phyloP scores from a whole-genome alignment of 2,113 vertebrate species.

The Axis porcinus region DNA sequence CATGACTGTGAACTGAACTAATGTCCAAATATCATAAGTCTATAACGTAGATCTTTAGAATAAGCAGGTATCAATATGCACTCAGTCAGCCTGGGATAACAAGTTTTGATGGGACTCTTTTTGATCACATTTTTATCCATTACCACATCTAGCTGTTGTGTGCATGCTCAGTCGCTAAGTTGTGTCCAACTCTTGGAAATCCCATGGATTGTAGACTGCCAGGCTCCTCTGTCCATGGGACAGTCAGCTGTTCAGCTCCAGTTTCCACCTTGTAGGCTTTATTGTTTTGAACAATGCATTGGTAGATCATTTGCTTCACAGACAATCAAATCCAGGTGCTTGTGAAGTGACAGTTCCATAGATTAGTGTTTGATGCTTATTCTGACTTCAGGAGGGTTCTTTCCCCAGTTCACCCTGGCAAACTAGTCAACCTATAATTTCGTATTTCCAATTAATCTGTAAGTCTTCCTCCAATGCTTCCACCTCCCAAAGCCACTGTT shows the following conservation, averaged over 20 bases:
- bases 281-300: not conserved
- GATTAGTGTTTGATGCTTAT: not conserved
- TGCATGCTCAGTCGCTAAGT: not conserved
- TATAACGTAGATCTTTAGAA: not conserved
- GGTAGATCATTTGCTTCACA: not conserved
- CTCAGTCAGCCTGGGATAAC: not conserved
- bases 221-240: not conserved
- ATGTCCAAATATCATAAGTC: not conserved
- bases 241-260: not conserved
- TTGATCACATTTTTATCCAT: not conserved
- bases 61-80: not conserved
- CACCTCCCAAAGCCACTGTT: not conserved
- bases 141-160: not conserved
- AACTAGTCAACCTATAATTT: not conserved
- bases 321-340: not conserved
- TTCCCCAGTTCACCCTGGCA: not conserved
- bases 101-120: not conserved
- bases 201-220: not conserved
- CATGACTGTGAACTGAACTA: not conserved
- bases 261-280: not conserved
- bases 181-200: not conserved
- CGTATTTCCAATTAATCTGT: not conserved
- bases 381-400: not conserved
- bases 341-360: not conserved
- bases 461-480: not conserved